Base-by-base conservation (phyloP, 2,113 vertebrate genomes). In the Dryoscopus gambensis region DNA sequence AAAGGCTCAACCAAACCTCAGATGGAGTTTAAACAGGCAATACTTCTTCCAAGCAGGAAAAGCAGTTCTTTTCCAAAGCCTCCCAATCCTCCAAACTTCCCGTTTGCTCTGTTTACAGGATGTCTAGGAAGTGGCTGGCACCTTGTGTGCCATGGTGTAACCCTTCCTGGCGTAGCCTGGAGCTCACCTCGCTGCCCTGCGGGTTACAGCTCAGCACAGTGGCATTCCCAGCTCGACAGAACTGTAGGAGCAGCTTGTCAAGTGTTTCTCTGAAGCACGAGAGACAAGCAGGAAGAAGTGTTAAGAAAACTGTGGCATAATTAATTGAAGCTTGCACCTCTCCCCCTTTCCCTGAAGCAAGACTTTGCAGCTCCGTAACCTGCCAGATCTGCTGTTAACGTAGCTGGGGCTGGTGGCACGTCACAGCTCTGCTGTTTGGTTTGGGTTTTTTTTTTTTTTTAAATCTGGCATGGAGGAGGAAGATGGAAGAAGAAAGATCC, bases 251-350 rank as follows among this genome's bases (percentile, higher is more conserved):
- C 90, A 85, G 94, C 88, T 85, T 85, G 83, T 70, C 46, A 37
- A 89, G 87, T 46, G 39, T 70, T 90, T 86, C 74, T 11, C 59
- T 2, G 52, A 73, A 90, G 81, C 77, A 81, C 4, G 53, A 67
- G 90, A 91, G 80, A 95, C 79, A 65, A 85, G 83, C 93, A 50
- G 85, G 37, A 70, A 90, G 93, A 91, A 81, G 96, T 94, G 94
- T 94, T 62, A 97, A n/a, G 90, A 93, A 97, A 97, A 97, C 96
- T 95, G 95, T 75, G 82, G 87, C 94, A 93, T 79, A 84, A 91
- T 94, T 94, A 92, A 93, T 77, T 31, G 49, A 77, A 59, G 52
- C 52, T 84, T 64, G 70, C 83, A 90, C 87, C 77, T 89, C 95
- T 94, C 37, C 64, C 47, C 69, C 87, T 76, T 74, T 14, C 76